Percentiles rank a stretch among this genome's conserved stretches.
phyloP scores from a whole-genome alignment of 2,888 invertebrate genomes.

The Latrodectus hesperus region DNA sequence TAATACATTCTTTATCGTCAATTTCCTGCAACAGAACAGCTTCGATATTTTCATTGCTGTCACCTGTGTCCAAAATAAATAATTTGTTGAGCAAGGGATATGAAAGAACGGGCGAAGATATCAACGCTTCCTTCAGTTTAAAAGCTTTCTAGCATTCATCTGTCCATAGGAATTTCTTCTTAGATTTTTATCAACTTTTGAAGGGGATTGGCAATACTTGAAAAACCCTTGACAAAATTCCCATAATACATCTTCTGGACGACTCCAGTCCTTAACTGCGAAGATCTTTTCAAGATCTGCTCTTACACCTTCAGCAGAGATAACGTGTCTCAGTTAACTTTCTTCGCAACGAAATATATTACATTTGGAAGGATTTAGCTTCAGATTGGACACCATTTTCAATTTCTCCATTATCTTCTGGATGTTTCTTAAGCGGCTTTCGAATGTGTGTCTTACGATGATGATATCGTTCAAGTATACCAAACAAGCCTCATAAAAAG shows the following conservation, averaged over 20 bases:
- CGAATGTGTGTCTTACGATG: background rate
- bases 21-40: background rate
- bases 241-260: background rate
- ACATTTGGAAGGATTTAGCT: constrained; percentile 9
- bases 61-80: background rate
- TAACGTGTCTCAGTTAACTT: background rate
- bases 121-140: background rate
- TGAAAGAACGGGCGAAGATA: background rate
- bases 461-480: background rate
- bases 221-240: background rate
- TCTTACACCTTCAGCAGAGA: constrained; percentile 1
- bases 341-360: background rate
- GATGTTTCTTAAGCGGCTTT: background rate
- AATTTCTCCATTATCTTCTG: constrained; percentile 8
- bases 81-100: background rate
- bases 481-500: background rate
- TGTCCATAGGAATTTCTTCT: background rate
- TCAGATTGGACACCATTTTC: background rate
- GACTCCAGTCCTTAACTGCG: background rate
- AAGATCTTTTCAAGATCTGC: background rate
- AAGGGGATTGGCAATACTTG: background rate
- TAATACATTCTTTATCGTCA: background rate
- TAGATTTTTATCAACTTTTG: background rate
- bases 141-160: background rate
- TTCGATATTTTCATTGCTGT: background rate